Percentiles rank a stretch among this genome's conserved stretches.
These are phyloP conservation scores for Apodemia zela DNA, from an alignment of 2,888 invertebrate species.

Conservation along the genomic window DNA sequence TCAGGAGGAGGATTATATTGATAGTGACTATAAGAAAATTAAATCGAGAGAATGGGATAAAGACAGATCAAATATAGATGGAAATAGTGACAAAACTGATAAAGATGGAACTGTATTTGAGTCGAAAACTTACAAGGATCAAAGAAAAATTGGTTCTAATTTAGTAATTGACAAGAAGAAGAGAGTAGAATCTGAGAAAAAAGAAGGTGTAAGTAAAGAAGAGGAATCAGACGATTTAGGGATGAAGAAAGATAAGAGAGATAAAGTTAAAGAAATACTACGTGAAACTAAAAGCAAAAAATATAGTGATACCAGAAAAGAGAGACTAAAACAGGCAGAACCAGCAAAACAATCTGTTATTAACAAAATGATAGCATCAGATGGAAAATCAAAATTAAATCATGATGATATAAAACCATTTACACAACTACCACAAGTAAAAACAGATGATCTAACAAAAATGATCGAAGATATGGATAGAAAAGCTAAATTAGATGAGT, in stretches of 20 bases:
- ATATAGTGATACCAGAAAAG: slow-evolving; percentile 72
- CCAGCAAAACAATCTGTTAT: slow-evolving; percentile 62
- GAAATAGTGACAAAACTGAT: slow-evolving; percentile 51
- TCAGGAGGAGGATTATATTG: slow-evolving; percentile 66
- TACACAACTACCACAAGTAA: slow-evolving; percentile 72
- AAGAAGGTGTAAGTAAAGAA: slow-evolving; percentile 58
- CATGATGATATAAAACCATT: slow-evolving; percentile 74
- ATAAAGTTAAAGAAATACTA: slow-evolving; percentile 66
- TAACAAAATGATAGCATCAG: slow-evolving; percentile 59
- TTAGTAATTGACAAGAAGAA: slow-evolving; percentile 68
- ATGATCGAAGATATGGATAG: slow-evolving; percentile 69
- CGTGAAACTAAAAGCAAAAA: slow-evolving; percentile 71
- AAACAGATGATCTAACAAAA: slow-evolving; percentile 70
- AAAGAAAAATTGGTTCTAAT: slow-evolving; percentile 54
- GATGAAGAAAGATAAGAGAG: slow-evolving; percentile 61
- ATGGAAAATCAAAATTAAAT: slow-evolving; percentile 60
- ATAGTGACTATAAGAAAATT: slow-evolving; percentile 70
- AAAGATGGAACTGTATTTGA: slow-evolving; percentile 64
- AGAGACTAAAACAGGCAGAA: slow-evolving; percentile 60
- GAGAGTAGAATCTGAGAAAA: slow-evolving; percentile 64
- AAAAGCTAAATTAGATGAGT: slow-evolving; percentile 59
- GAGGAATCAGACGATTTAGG: slow-evolving; percentile 67
- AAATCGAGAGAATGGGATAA: slow-evolving; percentile 72
- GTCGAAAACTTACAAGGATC: slow-evolving; percentile 65
- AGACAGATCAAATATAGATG: slow-evolving; percentile 54